These are phyloP conservation scores for Ptyas mucosa DNA, from an alignment of 2,113 vertebrate genomes.

Conservation along the genomic window DNA sequence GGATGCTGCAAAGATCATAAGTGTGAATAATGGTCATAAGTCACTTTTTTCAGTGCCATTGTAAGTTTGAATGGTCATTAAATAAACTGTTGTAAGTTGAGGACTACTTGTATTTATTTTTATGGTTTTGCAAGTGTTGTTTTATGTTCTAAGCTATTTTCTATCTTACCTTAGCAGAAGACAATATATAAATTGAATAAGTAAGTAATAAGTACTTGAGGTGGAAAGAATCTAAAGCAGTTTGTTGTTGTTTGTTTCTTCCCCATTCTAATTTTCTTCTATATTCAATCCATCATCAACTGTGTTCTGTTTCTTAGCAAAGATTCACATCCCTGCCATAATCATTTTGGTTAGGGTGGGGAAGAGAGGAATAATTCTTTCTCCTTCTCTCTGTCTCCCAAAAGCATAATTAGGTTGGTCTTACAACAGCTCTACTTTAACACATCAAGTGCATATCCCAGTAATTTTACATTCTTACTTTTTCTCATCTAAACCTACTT, in stretches of 20 bases:
- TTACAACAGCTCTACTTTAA: neutral
- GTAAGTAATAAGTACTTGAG: neutral
- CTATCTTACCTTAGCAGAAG: neutral
- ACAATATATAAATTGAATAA: neutral
- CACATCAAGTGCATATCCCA: neutral
- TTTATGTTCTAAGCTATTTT: neutral
- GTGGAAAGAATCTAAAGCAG: neutral
- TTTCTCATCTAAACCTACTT: neutral
- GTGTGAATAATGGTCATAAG: neutral
- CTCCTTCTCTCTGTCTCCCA: neutral
- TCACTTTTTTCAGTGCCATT: neutral
- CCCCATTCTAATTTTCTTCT: neutral
- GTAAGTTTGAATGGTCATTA: neutral
- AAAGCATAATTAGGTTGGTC: neutral
- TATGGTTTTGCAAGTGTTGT: neutral
- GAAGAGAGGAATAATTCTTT: neutral
- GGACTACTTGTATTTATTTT: neutral
- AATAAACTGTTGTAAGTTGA: neutral
- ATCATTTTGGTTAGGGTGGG: neutral
- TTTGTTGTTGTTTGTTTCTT: neutral
- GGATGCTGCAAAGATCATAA: neutral
- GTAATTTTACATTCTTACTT: neutral
- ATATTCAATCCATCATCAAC: neutral
- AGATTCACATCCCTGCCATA: neutral
- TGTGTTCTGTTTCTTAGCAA: neutral